Conservation (phyloP, 1,140 invertebrate species). For the Pantala flavescens region DNA sequence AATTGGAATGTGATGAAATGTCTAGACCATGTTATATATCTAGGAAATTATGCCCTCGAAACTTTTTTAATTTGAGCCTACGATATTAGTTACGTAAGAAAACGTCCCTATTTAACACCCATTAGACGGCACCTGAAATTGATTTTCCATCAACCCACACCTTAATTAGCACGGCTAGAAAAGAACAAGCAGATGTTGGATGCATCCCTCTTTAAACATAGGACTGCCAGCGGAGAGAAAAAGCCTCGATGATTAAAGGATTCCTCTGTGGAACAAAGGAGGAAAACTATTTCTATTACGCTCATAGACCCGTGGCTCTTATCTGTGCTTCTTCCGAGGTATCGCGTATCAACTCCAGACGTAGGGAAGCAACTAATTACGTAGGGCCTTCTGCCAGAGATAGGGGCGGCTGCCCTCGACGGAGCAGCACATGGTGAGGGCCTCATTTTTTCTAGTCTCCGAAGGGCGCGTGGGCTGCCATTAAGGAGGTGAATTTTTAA, state of each 20-base stretch:
- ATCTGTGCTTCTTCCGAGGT: not conserved
- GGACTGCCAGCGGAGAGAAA: not conserved
- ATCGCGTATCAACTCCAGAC: conserved; percentile 7
- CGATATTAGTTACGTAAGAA: too few species aligned
- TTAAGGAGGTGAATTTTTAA: too few species aligned
- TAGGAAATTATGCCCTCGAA: too few species aligned
- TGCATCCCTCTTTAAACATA: conserved; percentile 2
- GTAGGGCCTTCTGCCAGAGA: not conserved
- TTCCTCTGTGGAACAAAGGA: not conserved
- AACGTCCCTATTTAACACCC: too few species aligned
- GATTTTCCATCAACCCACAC: too few species aligned
- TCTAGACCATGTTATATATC: too few species aligned
- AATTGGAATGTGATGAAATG: too few species aligned
- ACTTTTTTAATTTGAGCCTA: too few species aligned
- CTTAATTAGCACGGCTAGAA: not conserved
- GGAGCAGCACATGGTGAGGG: not conserved
- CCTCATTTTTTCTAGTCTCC: not conserved
- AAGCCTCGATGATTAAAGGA: not conserved
- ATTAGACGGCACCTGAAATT: too few species aligned
- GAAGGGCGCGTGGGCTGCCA: not conserved
- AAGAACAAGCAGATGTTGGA: not conserved
- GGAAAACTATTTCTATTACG: not conserved
- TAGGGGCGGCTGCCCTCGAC: not conserved
- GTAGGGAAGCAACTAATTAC: not conserved
- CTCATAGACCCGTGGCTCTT: not conserved